phyloP scores from a whole-genome alignment of 2,113 vertebrate genomes.

The Corapipo altera region DNA sequence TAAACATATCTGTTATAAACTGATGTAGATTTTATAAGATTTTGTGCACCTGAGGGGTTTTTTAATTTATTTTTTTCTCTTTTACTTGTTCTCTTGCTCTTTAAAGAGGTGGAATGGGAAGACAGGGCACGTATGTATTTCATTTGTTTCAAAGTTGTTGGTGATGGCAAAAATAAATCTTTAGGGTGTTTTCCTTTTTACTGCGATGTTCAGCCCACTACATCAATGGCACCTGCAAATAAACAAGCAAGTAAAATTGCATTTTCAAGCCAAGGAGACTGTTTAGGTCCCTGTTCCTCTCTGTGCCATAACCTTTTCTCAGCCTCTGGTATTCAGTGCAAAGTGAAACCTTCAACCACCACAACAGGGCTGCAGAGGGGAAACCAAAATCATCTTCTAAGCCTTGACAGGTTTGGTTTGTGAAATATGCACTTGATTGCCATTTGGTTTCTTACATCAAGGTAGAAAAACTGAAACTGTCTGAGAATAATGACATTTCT shows the following conservation, averaged over 20 bases:
- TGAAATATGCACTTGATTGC: not conserved
- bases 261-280: not conserved
- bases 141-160: not conserved
- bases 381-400: not conserved
- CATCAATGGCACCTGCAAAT: not conserved
- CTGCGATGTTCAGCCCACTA: not conserved
- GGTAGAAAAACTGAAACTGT: not conserved
- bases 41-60: not conserved
- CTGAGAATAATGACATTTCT: not conserved
- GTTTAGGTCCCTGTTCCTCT: not conserved
- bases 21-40: not conserved
- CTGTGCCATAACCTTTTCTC: not conserved
- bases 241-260: not conserved
- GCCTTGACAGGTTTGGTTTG: not conserved
- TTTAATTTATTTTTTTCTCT: not conserved
- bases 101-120: not conserved
- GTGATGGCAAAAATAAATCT: not conserved
- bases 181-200: not conserved
- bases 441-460: not conserved
- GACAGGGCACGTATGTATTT: not conserved
- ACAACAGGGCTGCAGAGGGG: no score
- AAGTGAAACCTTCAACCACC: not conserved
- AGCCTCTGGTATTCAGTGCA: not conserved
- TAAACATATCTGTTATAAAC: not conserved
- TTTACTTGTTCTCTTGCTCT: not conserved